Percentiles rank a stretch among this genome's conserved stretches.
Evolutionary conservation across 2,113 vertebrate species (phyloP).

Genomic region (Calidris pygmaea): DNA sequence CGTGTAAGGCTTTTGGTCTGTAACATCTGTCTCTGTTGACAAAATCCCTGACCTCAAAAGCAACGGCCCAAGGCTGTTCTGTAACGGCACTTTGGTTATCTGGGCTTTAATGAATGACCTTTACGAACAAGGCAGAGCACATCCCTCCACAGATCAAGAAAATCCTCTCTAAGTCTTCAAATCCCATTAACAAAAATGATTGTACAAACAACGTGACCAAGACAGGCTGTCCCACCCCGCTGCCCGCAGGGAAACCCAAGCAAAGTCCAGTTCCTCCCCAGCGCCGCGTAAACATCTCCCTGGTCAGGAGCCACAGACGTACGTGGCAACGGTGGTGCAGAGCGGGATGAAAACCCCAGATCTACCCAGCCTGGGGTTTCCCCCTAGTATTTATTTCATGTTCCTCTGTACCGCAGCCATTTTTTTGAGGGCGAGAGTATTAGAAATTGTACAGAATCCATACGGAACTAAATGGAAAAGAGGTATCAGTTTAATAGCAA

Average conservation of each 20-base stretch:
- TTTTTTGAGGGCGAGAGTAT: background rate
- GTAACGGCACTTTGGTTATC: background rate
- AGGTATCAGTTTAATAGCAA: background rate
- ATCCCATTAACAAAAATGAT: constrained; percentile 42
- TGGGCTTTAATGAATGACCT: background rate
- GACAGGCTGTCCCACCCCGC: background rate
- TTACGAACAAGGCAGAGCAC: background rate
- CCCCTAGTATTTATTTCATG: background rate
- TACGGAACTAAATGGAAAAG: background rate
- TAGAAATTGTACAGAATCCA: background rate
- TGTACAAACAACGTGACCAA: constrained; percentile 24
- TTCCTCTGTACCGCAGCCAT: background rate
- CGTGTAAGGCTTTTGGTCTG: background rate
- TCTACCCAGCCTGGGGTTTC: background rate
- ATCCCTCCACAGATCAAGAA: constrained; percentile 28
- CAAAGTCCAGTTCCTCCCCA: background rate
- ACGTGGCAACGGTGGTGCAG: accelerated
- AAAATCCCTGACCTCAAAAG: constrained; percentile 47
- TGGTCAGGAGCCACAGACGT: background rate
- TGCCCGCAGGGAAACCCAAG: background rate
- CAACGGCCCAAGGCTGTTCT: background rate
- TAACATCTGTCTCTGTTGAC: constrained; percentile 21
- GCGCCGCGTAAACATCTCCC: background rate
- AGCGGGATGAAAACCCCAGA: background rate
- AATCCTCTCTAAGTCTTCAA: constrained; percentile 31